Base-by-base conservation (phyloP, 2,888 invertebrate genomes). In the Harpalus rufipes region DNA sequence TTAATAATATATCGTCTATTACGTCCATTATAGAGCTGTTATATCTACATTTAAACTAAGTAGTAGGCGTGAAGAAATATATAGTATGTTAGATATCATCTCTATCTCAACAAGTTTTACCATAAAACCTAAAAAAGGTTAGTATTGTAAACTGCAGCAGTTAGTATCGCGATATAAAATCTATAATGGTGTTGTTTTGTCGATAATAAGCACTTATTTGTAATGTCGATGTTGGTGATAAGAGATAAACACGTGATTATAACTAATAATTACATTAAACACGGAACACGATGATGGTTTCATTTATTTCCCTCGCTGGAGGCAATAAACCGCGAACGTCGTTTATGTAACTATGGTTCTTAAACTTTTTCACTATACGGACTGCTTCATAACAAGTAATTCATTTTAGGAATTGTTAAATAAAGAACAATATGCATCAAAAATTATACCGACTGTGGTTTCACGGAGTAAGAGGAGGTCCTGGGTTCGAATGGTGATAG, bases 261-360 rank as follows among this genome's bases (percentile, higher is more conserved):
- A 74, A 74, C 72, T 74, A 74, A 74, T 74, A 74, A 74, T 74
- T 74, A 44, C 72, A 44, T 44, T 41, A 74, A 74, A 74, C 72
- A 74, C 72, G 72, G 44, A 74, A 74, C 44, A 16, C 44, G 72
- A 41, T 44, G 3, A 74, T 74, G 41, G 72, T 74, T 74, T 74
- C 72, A 74, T 51, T 74, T 74, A 14, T 74, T 74, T 74, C 72
- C 44, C 72, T 44, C 72, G 44, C 16, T 16, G n/a, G 72, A 74
- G 72, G 72, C n/a, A 74, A 74, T 74, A 74, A 74, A 74, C 72
- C 10, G 41, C 72, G 68, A 68, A 39, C 39, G 68, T 68, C 72
- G 72, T 44, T 41, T 16, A 32, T 32, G 32, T 32, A 32, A 32
- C 32, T 32, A 32, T 32, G 32, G 32, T 32, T 32, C 32, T 32